Evolutionary conservation across 1,140 invertebrate species (phyloP).

Genomic region (Leguminivora glycinivorella): DNA sequence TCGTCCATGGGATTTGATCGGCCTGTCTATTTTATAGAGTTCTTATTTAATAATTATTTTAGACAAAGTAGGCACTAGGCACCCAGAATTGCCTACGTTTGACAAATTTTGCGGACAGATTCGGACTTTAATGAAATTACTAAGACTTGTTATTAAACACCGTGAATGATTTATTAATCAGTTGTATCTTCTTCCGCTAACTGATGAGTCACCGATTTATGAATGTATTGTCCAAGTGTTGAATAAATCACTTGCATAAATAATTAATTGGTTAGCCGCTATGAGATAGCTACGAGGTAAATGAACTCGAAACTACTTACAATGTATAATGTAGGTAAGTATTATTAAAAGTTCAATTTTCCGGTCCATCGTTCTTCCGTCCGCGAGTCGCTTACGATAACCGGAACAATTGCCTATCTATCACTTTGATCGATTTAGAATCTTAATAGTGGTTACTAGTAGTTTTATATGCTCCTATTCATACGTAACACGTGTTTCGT

Average conservation of each 20-base stretch:
- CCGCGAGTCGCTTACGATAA: not conserved
- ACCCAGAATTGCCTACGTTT: too few species aligned
- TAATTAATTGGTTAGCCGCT: conserved; percentile 6
- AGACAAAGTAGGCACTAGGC: too few species aligned
- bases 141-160: not conserved
- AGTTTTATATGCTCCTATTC: not conserved
- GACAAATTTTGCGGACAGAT: too few species aligned
- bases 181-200: not conserved
- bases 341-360: conserved; percentile 12
- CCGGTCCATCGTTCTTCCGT: conserved; percentile 7
- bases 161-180: not conserved
- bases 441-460: not conserved
- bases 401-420: conserved; percentile 13
- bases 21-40: too few species aligned
- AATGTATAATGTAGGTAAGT: conserved; percentile 1
- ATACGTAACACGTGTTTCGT: not conserved
- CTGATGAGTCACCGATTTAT: not conserved
- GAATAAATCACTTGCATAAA: conserved; percentile 9
- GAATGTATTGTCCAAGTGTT: not conserved
- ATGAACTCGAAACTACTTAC: not conserved
- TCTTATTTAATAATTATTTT: too few species aligned
- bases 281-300: not conserved
- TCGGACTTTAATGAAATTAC: not conserved
- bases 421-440: not conserved
- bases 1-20: too few species aligned